phyloP scores from a whole-genome alignment of 2,797 vertebrate species.

The Neosalanx taihuensis region DNA sequence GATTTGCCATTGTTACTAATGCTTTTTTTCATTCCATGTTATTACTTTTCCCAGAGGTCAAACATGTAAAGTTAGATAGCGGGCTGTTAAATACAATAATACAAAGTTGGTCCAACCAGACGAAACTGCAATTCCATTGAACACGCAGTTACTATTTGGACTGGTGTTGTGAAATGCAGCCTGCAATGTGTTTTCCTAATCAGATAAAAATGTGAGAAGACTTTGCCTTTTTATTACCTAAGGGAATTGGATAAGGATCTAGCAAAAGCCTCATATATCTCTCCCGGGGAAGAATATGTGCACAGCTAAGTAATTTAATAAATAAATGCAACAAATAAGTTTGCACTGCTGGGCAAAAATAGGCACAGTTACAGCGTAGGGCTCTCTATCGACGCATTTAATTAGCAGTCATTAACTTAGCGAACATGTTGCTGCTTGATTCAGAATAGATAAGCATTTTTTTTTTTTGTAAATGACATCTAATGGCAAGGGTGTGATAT shows the following conservation, averaged over 20 bases:
- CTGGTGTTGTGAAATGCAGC: constrained; percentile 41
- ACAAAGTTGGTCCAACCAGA: constrained; percentile 32
- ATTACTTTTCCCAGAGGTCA: not conserved
- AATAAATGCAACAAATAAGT: constrained; percentile 54
- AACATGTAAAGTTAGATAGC: not conserved
- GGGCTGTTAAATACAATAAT: constrained; percentile 13
- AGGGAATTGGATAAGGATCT: constrained; percentile 57
- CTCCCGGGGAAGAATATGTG: constrained; percentile 55
- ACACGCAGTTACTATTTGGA: constrained; percentile 43
- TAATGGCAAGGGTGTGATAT: constrained; percentile 68
- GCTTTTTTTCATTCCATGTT: too few species aligned
- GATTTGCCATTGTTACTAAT: too few species aligned
- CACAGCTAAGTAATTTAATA: constrained; percentile 59
- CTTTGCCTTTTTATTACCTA: constrained; percentile 35
- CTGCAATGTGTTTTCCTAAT: constrained; percentile 57
- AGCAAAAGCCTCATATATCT: constrained; percentile 48
- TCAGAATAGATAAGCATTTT: constrained; percentile 41
- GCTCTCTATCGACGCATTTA: constrained; percentile 55
- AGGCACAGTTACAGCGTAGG: constrained; percentile 40
- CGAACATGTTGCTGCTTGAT: constrained; percentile 63
- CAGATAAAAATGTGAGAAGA: constrained; percentile 60
- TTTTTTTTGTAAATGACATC: constrained; percentile 52
- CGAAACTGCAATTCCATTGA: constrained; percentile 44
- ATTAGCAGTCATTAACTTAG: constrained; percentile 68
- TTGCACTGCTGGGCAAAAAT: constrained; percentile 59